A percentile compares a stretch with the other conserved stretches of the same genome.
These are phyloP conservation scores for Enteromius viviparus DNA, from an alignment of 2,797 vertebrate genomes.

Conservation along the genomic window DNA sequence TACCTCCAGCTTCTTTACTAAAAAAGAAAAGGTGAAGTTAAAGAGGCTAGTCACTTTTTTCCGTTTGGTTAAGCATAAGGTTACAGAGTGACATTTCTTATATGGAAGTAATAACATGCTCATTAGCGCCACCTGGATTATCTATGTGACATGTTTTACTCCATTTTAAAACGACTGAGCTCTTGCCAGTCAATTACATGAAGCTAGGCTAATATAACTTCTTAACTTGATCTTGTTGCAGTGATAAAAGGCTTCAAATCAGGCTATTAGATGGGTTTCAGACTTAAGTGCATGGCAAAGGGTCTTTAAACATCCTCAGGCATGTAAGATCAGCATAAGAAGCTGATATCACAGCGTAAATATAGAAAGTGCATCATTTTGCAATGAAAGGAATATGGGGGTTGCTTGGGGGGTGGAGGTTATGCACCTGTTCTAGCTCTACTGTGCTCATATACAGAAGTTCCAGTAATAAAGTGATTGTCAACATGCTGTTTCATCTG, in stretches of 20 bases:
- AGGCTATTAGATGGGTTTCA: background rate
- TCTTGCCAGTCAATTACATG: background rate
- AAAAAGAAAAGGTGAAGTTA: background rate
- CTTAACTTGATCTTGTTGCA: background rate
- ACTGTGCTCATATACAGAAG: conserved; percentile 51
- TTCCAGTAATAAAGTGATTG: conserved; percentile 72
- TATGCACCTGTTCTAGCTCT: conserved; percentile 73
- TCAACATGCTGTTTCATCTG: conserved; percentile 71
- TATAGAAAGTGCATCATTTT: conserved; percentile 78
- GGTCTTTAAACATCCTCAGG: conserved; percentile 40
- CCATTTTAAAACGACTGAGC: background rate
- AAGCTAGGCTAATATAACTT: background rate
- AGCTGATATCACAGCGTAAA: conserved; percentile 80
- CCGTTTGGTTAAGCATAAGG: background rate
- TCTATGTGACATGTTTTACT: background rate
- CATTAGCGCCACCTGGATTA: background rate
- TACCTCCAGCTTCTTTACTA: background rate
- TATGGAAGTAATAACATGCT: background rate
- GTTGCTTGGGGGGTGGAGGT: conserved; percentile 55
- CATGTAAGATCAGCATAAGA: conserved; percentile 69
- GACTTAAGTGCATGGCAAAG: background rate
- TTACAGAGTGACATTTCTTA: background rate
- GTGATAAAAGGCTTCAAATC: background rate
- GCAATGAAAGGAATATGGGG: conserved; percentile 76
- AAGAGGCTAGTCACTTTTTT: background rate